Conservation (phyloP, 2,888 invertebrate genomes). For the Eupithecia pulchellata region DNA sequence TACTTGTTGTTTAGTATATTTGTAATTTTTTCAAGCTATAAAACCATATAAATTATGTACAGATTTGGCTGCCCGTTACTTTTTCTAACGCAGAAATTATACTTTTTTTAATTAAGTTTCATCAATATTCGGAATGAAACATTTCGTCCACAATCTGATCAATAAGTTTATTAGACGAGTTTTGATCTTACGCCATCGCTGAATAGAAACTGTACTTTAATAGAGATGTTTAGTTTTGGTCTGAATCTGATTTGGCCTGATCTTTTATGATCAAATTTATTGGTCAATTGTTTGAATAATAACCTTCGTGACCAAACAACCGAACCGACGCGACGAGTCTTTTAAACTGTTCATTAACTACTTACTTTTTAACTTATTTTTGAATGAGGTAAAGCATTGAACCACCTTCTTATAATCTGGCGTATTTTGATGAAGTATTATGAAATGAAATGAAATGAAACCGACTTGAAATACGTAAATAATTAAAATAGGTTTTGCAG, state of each 20-base stretch:
- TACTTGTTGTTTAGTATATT: no score
- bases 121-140: conserved; percentile 20
- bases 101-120: conserved; percentile 17
- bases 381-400: not conserved
- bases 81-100: not conserved
- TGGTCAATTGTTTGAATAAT: conserved; percentile 12
- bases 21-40: no score
- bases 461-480: no score
- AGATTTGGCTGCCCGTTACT: not conserved
- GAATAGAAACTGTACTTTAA: conserved; percentile 28
- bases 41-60: not conserved
- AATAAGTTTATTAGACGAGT: conserved; percentile 29
- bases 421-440: no score
- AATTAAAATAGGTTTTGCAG: no score
- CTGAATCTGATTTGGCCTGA: no score
- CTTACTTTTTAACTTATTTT: not conserved
- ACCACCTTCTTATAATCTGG: no score
- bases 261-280: conserved; percentile 17
- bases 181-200: conserved; percentile 23
- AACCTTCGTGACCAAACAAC: conserved; percentile 12
- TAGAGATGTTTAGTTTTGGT: conserved; percentile 19
- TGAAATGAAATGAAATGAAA: no score
- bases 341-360: not conserved
- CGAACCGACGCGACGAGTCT: not conserved
- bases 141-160: conserved; percentile 27